Base-by-base conservation (phyloP, 2,113 vertebrate species). In the Pungitius pungitius region DNA sequence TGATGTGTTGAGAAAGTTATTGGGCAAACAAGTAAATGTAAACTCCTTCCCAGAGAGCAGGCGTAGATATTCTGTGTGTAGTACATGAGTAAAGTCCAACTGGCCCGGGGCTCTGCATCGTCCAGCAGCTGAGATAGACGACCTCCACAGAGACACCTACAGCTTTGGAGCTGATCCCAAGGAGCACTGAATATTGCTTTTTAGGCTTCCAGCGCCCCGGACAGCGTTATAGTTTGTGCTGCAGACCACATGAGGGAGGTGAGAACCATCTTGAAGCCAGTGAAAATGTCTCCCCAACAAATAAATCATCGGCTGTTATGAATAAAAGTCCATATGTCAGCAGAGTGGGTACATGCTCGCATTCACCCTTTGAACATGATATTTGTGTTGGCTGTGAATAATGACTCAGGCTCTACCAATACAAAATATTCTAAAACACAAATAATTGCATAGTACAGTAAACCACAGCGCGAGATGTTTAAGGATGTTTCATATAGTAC, bases 91-190 rank as follows among this genome's bases (percentile, higher is more conserved):
- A 40, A 35, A 18, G 57, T 62, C 15, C 30, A 67, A 14, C 40
- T 73, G 39, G 39, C 47, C 57, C 49, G 6, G 56, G 57, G 57
- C 54, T 61, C 24, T 59, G 43, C 35, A 39, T 18, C 30, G 62
- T 75, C 40, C 52, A 59, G 54, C 52, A 54, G 60, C 45, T 47
- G 47, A 40, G 54, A 30, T 47, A 56, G 27, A 18, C 61, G 13
- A n/a, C 59, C 22, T 51, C 11, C 40, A 43, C 11, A 22, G 4
- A 75, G 55, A 49, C 66, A 60, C 24, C 17, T 66, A 8, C 30
- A 76, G 9, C 55, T 66, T 22, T 30, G 20, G 20, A 71, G 24
- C 43, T 63, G 37, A 43, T 69, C 42, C 26, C 30, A 17, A 60
- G 37, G 49, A 60, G 57, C 26, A 27, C 0, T 43, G n/a, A 69